These are phyloP conservation scores for Plusia festucae DNA, from an alignment of 2,888 invertebrate genomes.

Conservation along the genomic window DNA sequence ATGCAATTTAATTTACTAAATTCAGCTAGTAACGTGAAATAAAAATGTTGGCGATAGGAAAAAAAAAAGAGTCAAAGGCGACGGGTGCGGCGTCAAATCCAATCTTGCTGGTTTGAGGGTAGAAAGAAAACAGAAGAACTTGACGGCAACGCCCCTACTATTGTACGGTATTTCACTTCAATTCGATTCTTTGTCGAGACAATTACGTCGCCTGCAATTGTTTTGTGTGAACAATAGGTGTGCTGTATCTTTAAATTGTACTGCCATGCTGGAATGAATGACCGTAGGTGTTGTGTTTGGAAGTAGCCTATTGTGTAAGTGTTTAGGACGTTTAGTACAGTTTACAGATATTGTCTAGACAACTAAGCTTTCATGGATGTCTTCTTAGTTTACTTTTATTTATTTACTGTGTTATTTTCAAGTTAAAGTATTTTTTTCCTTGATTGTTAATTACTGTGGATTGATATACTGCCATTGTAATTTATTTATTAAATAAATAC, in stretches of 20 bases:
- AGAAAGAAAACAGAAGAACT: conserved; percentile 43
- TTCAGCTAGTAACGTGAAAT: conserved; percentile 16
- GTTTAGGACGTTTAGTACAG: not conserved
- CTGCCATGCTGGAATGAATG: conserved; percentile 9
- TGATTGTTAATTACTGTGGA: no score
- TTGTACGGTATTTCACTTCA: conserved; percentile 40
- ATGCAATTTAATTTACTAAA: conserved; percentile 49
- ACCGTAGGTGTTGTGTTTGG: not conserved
- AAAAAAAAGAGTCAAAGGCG: conserved; percentile 33
- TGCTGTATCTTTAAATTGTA: conserved; percentile 13
- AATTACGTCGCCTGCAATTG: conserved; percentile 46
- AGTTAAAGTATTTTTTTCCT: no score
- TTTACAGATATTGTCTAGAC: no score
- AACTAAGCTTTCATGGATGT: no score
- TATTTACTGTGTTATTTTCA: no score
- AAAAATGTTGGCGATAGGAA: conserved; percentile 14
- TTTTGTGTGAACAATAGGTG: conserved; percentile 29
- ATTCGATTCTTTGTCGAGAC: conserved; percentile 49
- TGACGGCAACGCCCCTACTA: conserved; percentile 28
- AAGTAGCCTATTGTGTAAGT: not conserved
- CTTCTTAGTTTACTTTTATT: no score
- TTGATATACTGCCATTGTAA: no score
- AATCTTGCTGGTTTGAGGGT: conserved; percentile 41
- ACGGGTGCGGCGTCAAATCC: conserved; percentile 47
- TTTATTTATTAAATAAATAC: no score